A percentile compares a stretch with the other conserved stretches of the same genome.
Conservation (phyloP, 37 sponge, comb jelly and placozoan species). For the Theonella swinhoei region DNA sequence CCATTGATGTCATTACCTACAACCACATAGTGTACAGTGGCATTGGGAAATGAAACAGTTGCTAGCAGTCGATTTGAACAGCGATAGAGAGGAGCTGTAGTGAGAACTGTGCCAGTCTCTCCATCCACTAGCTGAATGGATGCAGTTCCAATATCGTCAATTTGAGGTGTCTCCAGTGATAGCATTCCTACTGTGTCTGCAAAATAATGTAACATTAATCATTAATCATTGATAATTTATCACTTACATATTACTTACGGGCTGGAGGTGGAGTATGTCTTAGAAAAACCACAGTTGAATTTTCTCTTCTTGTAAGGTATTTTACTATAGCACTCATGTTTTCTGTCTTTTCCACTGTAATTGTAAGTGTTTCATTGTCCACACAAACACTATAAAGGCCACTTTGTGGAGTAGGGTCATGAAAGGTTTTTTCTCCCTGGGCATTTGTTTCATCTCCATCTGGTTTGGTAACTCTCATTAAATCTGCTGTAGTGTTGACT, state of each 20-base stretch:
- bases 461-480: background rate
- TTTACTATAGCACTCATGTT: background rate
- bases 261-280: background rate
- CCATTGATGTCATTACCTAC: background rate
- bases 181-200: background rate
- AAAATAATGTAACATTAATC: background rate
- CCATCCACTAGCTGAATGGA: background rate
- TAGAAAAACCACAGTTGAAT: no score
- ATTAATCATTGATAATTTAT: no score
- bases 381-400: background rate
- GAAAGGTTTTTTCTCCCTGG: background rate
- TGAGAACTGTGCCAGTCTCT: background rate
- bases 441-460: background rate
- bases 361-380: background rate
- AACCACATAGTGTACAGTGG: background rate
- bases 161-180: background rate
- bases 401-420: background rate
- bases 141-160: background rate
- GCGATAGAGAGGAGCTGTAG: background rate
- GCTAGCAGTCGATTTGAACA: background rate
- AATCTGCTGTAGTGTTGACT: background rate
- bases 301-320: background rate
- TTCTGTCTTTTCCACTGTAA: background rate
- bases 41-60: background rate
- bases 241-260: background rate